Conservation (phyloP, 2,888 invertebrate species). For the Callinectes sapidus region DNA sequence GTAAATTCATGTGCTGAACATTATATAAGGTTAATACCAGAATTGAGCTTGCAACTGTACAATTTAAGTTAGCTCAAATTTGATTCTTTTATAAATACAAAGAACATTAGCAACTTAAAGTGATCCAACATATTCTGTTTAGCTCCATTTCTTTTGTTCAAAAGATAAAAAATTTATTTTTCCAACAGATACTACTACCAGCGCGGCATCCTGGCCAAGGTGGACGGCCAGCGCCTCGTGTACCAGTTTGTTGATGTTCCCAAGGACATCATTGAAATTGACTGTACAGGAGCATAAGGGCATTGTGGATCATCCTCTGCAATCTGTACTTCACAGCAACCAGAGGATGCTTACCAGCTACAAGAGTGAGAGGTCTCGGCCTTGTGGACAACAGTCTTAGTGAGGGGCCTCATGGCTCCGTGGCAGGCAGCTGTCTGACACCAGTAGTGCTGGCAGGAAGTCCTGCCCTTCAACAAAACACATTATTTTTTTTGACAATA, state of each 20-base stretch:
- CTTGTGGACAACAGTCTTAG: slow-evolving; percentile 22
- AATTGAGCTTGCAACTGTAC: not conserved
- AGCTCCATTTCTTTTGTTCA: not conserved
- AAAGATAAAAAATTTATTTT: not conserved
- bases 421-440: slow-evolving; percentile 31
- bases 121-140: not conserved
- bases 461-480: slow-evolving; percentile 27
- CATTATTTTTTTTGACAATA: slow-evolving; percentile 54
- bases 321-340: not conserved
- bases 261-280: slow-evolving; percentile 97
- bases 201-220: slow-evolving; percentile 98
- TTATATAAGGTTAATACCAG: not conserved
- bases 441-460: slow-evolving; percentile 20
- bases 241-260: slow-evolving; percentile 99
- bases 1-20: not conserved
- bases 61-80: not conserved
- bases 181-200: slow-evolving; percentile 93
- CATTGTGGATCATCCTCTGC: slow-evolving; percentile 34
- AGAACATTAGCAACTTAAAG: not conserved
- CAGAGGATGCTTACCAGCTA: not conserved
- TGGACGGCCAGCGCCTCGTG: slow-evolving; percentile 98
- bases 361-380: slow-evolving; percentile 32
- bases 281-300: slow-evolving; percentile 90
- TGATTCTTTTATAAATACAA: too few relatives aligned
- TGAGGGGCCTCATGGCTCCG: not conserved